phyloP scores from a whole-genome alignment of 2,113 vertebrate species.

The Campylomormyrus numenius region DNA sequence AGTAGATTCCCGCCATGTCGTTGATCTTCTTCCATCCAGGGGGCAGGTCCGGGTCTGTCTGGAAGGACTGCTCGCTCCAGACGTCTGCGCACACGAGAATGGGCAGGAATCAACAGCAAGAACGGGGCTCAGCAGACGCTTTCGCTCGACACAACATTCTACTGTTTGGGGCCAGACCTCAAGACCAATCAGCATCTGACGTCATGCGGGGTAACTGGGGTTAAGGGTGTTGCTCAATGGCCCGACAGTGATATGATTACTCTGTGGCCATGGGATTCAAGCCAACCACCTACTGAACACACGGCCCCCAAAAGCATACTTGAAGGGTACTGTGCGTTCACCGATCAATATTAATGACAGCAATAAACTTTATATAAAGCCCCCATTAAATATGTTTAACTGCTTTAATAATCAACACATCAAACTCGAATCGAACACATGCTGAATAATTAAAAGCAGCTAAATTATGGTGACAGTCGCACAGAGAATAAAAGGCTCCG shows the following conservation, averaged over 20 bases:
- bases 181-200: neutral
- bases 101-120: neutral
- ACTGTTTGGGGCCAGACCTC: neutral
- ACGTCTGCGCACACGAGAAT: constrained; percentile 65
- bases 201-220: neutral
- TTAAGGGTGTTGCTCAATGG: neutral
- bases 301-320: neutral
- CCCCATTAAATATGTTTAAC: neutral
- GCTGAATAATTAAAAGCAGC: neutral
- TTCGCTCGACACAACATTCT: neutral
- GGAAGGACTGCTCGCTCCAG: constrained; percentile 77
- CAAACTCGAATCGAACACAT: neutral
- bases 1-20: constrained; percentile 82
- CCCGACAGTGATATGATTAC: neutral
- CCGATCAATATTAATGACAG: neutral
- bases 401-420: neutral
- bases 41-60: constrained; percentile 79
- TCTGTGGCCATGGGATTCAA: neutral
- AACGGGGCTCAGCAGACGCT: neutral
- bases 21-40: constrained; percentile 88
- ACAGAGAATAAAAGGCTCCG: neutral
- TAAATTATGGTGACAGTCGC: neutral
- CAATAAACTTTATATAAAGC: neutral
- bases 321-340: neutral
- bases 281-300: neutral